phyloP scores from a whole-genome alignment of 1,140 invertebrate genomes.

The Geopemphigus sp. region DNA sequence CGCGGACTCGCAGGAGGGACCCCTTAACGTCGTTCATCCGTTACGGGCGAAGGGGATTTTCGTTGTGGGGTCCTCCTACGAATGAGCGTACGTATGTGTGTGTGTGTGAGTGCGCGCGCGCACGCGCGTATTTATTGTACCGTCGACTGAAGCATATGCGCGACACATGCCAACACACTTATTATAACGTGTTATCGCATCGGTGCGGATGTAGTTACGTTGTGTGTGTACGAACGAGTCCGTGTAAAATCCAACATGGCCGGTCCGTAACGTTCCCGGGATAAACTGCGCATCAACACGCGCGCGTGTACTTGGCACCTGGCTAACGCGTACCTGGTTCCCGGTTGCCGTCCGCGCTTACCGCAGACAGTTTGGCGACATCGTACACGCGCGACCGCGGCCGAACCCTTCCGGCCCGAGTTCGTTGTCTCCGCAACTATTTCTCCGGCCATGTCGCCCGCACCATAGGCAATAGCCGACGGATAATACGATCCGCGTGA shows the following conservation, averaged over 20 bases:
- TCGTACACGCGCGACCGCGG: too few species aligned
- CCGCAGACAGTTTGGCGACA: too few species aligned
- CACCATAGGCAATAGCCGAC: too few species aligned
- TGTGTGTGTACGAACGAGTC: background rate
- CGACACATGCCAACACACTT: slow-evolving; percentile 36
- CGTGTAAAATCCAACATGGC: slow-evolving; percentile 30
- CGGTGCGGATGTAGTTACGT: slow-evolving; percentile 26
- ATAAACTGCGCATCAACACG: background rate
- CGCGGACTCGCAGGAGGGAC: background rate
- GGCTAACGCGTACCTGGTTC: too few species aligned
- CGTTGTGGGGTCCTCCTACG: slow-evolving; percentile 28
- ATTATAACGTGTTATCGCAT: slow-evolving; percentile 31
- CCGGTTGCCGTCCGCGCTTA: too few species aligned
- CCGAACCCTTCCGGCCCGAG: too few species aligned
- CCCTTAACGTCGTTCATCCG: slow-evolving; percentile 23
- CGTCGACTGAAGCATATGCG: too few species aligned
- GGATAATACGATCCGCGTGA: too few species aligned
- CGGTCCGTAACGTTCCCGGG: background rate
- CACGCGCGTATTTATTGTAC: background rate
- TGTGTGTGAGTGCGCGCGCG: background rate
- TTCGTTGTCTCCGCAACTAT: too few species aligned
- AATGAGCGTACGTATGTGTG: background rate
- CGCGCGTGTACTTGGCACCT: background rate
- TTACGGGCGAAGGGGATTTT: slow-evolving; percentile 28
- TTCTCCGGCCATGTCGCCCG: too few species aligned